These are phyloP conservation scores for Protobothrops flavoviridis DNA, from an alignment of 2,113 vertebrate species.

Conservation along the genomic window DNA sequence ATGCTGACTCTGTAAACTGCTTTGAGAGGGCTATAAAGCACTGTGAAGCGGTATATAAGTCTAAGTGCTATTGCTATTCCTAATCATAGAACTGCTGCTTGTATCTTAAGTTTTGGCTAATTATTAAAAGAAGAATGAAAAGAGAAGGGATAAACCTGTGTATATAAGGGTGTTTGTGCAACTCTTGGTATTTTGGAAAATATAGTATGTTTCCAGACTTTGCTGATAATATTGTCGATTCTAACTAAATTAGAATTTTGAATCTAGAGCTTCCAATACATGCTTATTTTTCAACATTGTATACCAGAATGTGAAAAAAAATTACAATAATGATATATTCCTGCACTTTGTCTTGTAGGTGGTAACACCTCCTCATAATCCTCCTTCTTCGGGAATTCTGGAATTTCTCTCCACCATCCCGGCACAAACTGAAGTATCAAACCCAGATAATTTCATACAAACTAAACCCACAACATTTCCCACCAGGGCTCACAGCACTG, in stretches of 20 bases:
- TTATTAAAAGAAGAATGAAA: background rate
- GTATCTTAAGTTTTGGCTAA: background rate
- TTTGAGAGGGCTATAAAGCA: background rate
- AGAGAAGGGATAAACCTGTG: background rate
- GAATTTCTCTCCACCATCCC: constrained; percentile 34
- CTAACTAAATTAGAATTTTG: background rate
- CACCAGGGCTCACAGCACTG: background rate
- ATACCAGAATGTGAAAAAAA: constrained; percentile 10
- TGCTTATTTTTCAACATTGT: background rate
- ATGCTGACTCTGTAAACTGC: background rate
- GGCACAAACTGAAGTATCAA: constrained; percentile 24
- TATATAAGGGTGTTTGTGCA: background rate
- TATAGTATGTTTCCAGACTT: background rate
- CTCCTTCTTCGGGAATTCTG: constrained; percentile 42
- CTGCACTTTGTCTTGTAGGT: constrained; percentile 56
- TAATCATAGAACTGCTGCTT: background rate
- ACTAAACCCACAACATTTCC: constrained; percentile 31
- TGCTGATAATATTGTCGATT: background rate
- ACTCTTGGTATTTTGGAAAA: background rate
- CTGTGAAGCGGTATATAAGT: background rate
- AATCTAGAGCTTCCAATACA: background rate
- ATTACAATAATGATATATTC: constrained; percentile 8
- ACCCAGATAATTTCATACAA: constrained; percentile 26
- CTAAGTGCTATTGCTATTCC: background rate
- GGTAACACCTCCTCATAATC: constrained; percentile 37